Percentiles rank a stretch among this genome's conserved stretches.
Evolutionary conservation across 2,888 invertebrate species (phyloP).

Genomic region (Cephus rjabovi): DNA sequence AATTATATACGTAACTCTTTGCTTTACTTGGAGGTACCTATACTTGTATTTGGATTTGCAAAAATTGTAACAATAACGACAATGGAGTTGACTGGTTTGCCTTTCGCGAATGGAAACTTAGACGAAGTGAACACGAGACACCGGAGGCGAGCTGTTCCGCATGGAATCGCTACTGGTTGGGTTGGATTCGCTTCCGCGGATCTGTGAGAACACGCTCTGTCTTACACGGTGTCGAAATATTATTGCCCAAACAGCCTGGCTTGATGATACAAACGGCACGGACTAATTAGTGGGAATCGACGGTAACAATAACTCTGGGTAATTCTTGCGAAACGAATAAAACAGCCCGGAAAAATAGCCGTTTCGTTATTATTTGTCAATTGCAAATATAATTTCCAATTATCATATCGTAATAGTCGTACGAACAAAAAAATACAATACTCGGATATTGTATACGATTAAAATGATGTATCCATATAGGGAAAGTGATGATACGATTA

Average conservation of each 20-base stretch:
- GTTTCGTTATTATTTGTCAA: not conserved
- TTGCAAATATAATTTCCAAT: not conserved
- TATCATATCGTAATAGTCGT: not conserved
- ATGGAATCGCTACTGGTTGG: slow-evolving; percentile 1
- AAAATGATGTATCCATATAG: not conserved
- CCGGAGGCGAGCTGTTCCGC: slow-evolving; percentile 3
- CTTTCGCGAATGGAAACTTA: not conserved
- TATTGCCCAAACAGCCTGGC: slow-evolving; percentile 6
- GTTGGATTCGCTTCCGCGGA: not conserved
- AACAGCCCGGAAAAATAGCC: slow-evolving; percentile 13
- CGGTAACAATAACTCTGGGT: slow-evolving; percentile 34
- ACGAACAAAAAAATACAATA: not conserved
- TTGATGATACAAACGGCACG: slow-evolving; percentile 6
- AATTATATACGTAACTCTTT: not conserved
- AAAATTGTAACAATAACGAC: not conserved
- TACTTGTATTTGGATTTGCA: not conserved
- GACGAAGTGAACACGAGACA: not conserved
- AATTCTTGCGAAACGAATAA: slow-evolving; percentile 29
- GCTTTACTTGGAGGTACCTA: not conserved
- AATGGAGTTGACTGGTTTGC: not conserved
- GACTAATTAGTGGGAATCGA: slow-evolving; percentile 26
- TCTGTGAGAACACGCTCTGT: not conserved
- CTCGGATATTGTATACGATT: not conserved
- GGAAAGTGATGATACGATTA: not conserved
- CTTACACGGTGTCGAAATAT: slow-evolving; percentile 3